Evolutionary conservation across 2,797 vertebrate species (phyloP).

Genomic region (Arctocebus calabarensis): DNA sequence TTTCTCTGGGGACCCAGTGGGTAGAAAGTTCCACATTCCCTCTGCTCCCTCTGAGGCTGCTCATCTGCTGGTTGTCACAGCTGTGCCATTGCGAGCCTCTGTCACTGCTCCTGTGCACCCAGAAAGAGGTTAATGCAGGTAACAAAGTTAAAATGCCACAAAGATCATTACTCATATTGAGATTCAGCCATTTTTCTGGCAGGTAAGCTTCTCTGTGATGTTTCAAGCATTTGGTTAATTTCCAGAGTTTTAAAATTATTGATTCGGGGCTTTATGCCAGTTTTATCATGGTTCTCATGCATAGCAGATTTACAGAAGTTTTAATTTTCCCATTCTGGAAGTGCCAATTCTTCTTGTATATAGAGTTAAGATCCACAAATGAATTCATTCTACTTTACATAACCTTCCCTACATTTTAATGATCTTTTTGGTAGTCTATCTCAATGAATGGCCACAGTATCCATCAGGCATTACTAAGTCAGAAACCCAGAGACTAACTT

Average conservation of each 20-base stretch:
- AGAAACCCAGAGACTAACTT: neutral
- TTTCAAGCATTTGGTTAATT: neutral
- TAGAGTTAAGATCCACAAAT: neutral
- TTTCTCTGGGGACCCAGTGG: neutral
- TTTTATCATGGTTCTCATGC: neutral
- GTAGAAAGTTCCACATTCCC: neutral
- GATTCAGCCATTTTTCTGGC: neutral
- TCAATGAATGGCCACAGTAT: neutral
- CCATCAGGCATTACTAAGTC: neutral
- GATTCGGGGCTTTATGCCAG: neutral
- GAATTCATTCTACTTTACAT: neutral
- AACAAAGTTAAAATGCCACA: neutral
- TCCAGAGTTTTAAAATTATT: neutral
- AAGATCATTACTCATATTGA: neutral
- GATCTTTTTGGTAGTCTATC: neutral
- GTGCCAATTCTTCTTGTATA: neutral
- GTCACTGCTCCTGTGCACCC: neutral
- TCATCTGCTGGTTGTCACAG: neutral
- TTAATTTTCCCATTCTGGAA: neutral
- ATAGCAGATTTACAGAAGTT: neutral
- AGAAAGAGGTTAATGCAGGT: neutral
- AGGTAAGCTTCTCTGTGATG: neutral
- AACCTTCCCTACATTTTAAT: neutral
- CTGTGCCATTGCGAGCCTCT: no score
- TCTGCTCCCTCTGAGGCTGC: neutral